phyloP scores from a whole-genome alignment of 92 coral and sea anemone genomes.

The Palythoa grandis region DNA sequence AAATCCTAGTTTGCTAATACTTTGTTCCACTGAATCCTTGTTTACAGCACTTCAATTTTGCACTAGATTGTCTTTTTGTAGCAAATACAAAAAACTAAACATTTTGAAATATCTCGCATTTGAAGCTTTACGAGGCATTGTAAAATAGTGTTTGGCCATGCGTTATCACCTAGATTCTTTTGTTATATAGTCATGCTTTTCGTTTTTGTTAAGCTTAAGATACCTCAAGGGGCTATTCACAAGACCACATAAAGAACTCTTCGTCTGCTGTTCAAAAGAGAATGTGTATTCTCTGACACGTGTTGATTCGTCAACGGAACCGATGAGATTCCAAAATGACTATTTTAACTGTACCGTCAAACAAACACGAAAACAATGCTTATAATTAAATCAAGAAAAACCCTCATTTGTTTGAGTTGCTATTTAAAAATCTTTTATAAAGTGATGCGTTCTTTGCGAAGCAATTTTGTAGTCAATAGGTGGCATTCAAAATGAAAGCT shows the following conservation, averaged over 20 bases:
- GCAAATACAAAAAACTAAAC: not conserved
- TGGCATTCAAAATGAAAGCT: constrained; percentile 1
- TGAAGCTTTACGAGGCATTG: not conserved
- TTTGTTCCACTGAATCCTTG: constrained; percentile 20
- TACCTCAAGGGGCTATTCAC: constrained; percentile 44
- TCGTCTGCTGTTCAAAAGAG: not conserved
- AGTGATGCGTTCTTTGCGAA: constrained; percentile 8
- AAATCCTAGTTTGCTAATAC: constrained; percentile 20
- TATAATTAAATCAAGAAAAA: constrained; percentile 69
- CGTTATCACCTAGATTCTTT: constrained; percentile 30
- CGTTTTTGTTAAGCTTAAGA: constrained; percentile 35
- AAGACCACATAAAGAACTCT: constrained; percentile 30
- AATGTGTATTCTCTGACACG: constrained; percentile 31
- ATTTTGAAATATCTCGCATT: not conserved
- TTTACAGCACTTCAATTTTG: not conserved
- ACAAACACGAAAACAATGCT: constrained; percentile 47
- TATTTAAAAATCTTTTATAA: constrained; percentile 12
- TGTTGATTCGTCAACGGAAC: constrained; percentile 18
- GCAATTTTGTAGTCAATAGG: constrained; percentile 19
- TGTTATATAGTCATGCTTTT: not conserved
- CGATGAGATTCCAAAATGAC: constrained; percentile 12
- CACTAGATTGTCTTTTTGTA: not conserved
- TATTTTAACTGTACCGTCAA: constrained; percentile 18
- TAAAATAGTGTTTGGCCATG: constrained; percentile 5
- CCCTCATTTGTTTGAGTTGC: constrained; percentile 29